phyloP scores from a whole-genome alignment of 2,113 vertebrate species.

The Calypte anna region DNA sequence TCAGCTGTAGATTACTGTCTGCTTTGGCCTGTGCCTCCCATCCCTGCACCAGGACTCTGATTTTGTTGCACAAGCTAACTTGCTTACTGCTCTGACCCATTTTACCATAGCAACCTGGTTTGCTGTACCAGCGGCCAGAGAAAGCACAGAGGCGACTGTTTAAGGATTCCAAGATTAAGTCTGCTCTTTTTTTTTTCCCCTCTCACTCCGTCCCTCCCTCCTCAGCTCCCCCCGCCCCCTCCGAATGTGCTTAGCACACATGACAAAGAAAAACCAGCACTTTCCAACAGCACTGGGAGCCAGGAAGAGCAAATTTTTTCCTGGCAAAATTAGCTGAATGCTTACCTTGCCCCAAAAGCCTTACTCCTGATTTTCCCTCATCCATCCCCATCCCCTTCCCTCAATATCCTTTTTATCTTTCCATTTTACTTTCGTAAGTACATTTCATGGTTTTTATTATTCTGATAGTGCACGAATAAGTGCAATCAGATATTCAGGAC shows the following conservation, averaged over 20 bases:
- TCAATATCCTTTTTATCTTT: background rate
- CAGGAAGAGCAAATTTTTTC: background rate
- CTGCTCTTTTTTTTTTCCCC: constrained; percentile 27
- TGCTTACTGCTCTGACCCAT: constrained; percentile 84
- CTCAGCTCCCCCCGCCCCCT: too few species aligned
- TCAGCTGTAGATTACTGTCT: constrained; percentile 83
- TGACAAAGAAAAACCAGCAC: constrained; percentile 17
- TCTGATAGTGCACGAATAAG: background rate
- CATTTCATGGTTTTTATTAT: background rate
- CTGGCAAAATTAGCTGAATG: background rate
- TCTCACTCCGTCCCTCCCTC: too few species aligned
- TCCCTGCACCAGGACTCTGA: constrained; percentile 64
- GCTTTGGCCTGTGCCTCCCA: constrained; percentile 69
- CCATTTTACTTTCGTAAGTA: background rate
- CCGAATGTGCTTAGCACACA: constrained; percentile 35
- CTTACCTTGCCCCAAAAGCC: constrained; percentile 10
- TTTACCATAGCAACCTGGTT: constrained; percentile 87
- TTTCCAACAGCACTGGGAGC: constrained; percentile 41
- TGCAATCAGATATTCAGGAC: background rate
- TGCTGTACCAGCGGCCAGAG: constrained; percentile 59
- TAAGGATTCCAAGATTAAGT: constrained; percentile 74
- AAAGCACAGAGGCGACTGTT: constrained; percentile 56
- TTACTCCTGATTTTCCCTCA: background rate
- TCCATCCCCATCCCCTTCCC: background rate
- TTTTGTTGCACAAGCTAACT: constrained; percentile 79